Evolutionary conservation across 2,888 invertebrate genomes (phyloP), one percentile per base, ranked within the genome.

Genomic region (Drosophila acutilabella): DNA sequence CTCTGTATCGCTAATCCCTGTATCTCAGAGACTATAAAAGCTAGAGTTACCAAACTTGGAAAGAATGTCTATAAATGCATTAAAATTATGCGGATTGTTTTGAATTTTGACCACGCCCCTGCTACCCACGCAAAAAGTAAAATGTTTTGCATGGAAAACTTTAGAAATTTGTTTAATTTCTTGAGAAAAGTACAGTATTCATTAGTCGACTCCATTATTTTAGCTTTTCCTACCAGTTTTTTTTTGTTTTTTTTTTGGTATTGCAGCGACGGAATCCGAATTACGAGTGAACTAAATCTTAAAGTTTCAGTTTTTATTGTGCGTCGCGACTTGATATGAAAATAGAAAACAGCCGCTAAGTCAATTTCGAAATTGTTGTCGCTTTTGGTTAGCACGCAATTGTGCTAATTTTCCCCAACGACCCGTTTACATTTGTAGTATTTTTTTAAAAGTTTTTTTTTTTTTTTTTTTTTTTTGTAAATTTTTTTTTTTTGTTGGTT

Each of bases 391-490:
- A 74, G 71, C 87, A 86, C 81, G 70, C 79, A 73, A 64, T 58
- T 87, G 81, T 81, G 81, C 72, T 81, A 81, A 81, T 81, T 88
- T 74, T 64, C 65, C 69, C 64, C 50, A 60, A 60, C 53, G 68
- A 72, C 71, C 76, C 33, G 68, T 57, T 69, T 67, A 47, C 52
- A 68, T 70, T 64, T 78, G 40, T 70, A 44, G 48, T 47, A 42
- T 16, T 40, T 20, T 41, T 54, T 61, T 61, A 8, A 30, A 30
- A 2, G 2, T 30, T 30, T 30, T 30, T 30, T 30, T 47, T 14
- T 38, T n/a, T 41, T 50, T 61, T n/a, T 60, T 47, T 16, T 61
- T 26, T 23, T 53, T 44, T 7, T 60, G 41, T 60, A 13, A 7
- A 8, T 6, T 6, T 23, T 71, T 66, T 66, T 53, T 45, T 26